Percentiles rank a stretch among this genome's conserved stretches.
phyloP scores from a whole-genome alignment of 2,888 invertebrate genomes.

The Cancer borealis region DNA sequence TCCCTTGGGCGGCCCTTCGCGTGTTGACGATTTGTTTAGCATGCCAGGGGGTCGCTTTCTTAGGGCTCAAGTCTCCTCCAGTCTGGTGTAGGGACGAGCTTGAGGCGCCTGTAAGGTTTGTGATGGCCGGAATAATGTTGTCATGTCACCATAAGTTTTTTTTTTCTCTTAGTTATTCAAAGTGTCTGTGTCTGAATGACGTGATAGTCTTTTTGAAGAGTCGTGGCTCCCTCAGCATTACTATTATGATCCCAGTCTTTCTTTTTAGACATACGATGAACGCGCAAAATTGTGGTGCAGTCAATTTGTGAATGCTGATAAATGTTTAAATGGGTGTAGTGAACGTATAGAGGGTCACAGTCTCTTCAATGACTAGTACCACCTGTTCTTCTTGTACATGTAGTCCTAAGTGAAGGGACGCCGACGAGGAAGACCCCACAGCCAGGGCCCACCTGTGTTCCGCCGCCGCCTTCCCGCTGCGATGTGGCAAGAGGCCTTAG shows the following conservation, averaged over 20 bases:
- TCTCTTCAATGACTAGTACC: not conserved
- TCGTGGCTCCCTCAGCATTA: not conserved
- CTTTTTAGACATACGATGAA: not conserved
- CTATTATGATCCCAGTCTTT: not conserved
- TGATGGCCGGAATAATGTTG: too few species aligned
- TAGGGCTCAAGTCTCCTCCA: not conserved
- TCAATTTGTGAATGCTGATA: not conserved
- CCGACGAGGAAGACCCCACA: constrained; percentile 39
- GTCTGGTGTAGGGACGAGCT: not conserved
- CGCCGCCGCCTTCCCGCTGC: not conserved
- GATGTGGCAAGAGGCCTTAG: not conserved
- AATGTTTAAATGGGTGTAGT: too few species aligned
- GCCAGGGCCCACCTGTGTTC: not conserved
- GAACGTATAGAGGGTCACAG: too few species aligned
- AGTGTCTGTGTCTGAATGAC: too few species aligned
- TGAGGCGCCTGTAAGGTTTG: too few species aligned
- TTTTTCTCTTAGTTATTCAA: too few species aligned
- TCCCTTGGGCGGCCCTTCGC: constrained; percentile 8
- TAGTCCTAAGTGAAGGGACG: not conserved
- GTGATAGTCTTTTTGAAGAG: too few species aligned
- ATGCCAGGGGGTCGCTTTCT: not conserved
- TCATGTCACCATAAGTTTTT: too few species aligned
- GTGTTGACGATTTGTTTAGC: constrained; percentile 40
- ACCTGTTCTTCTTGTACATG: not conserved
- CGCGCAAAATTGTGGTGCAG: not conserved